Base-by-base conservation (phyloP, 1,140 invertebrate genomes). In the Daktulosphaira vitifoliae region DNA sequence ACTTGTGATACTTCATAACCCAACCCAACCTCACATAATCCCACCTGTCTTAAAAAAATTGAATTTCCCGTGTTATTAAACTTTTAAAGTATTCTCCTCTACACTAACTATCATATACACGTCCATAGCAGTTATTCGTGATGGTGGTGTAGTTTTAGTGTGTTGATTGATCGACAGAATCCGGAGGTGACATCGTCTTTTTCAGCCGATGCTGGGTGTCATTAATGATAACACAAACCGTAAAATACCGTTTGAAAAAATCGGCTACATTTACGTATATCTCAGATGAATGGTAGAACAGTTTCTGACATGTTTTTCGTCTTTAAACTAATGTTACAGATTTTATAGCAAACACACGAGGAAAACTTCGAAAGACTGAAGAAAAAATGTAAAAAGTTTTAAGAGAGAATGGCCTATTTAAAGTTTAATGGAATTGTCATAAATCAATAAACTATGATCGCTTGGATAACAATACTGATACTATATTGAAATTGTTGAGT, bases 1-100 rank as follows among this genome's bases (percentile, higher is more conserved):
- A 59, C 39, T 44, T 2, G n/a, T 59, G 54, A 59, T 59, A 44
- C 37, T 42, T 59, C 37, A 56, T 37, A 23, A 59, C 22, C 53
- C 26, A n/a, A n/a, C n/a, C n/a, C n/a, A n/a, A n/a, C n/a, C n/a
- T n/a, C n/a, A n/a, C n/a, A n/a, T 56, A 56, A 56, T 56, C 38
- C 54, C 16, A 59, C 54, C 54, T 59, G 22, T 26, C n/a, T 18
- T n/a, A 2, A 15, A 48, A 44, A 59, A 44, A 22, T 38, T 44
- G 37, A 59, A 59, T 59, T 42, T 44, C 22, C 39, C 39, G 39
- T 59, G 37, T 44, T 59, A 59, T 59, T 59, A 59, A 59, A 59
- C 54, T 59, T 44, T 59, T 25, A 59, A 59, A 59, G 23, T 59
- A 26, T 59, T n/a, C n/a, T 46, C 5, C 13, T 16, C 16, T 33